These are phyloP conservation scores for Threskiornis aethiopicus DNA, from an alignment of 2,797 vertebrate genomes.

Conservation along the genomic window DNA sequence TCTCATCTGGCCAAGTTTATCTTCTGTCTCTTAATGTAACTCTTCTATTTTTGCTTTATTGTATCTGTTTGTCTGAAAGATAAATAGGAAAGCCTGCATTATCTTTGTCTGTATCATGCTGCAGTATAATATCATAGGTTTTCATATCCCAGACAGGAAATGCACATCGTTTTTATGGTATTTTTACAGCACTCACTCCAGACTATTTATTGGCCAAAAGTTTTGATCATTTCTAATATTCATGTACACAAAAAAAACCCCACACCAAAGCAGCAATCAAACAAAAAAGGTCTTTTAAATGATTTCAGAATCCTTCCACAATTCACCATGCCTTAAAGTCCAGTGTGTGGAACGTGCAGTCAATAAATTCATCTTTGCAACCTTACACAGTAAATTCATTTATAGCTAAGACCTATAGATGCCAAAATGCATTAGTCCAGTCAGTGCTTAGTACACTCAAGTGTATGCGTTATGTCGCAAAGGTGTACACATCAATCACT, in stretches of 20 bases:
- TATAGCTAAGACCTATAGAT: background rate
- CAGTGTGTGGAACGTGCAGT: background rate
- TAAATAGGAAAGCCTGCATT: background rate
- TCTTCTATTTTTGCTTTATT: background rate
- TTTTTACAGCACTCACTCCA: background rate
- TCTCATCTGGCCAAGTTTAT: background rate
- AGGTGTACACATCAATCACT: background rate
- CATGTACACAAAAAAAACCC: background rate
- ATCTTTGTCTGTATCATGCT: background rate
- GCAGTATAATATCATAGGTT: background rate
- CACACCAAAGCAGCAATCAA: background rate
- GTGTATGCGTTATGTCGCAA: accelerated
- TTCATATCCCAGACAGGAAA: background rate
- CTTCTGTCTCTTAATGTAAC: background rate
- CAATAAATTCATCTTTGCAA: background rate
- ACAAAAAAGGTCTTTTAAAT: background rate
- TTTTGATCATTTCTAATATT: background rate
- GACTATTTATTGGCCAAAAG: background rate
- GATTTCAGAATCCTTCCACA: background rate
- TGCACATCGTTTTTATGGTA: background rate
- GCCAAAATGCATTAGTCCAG: background rate
- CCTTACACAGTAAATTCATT: background rate
- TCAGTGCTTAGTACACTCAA: background rate
- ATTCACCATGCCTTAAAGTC: background rate
- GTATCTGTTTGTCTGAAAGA: background rate